A percentile compares a stretch with the other conserved stretches of the same genome.
Conservation (phyloP, 2,888 invertebrate species). For the Harmothoe impar region DNA sequence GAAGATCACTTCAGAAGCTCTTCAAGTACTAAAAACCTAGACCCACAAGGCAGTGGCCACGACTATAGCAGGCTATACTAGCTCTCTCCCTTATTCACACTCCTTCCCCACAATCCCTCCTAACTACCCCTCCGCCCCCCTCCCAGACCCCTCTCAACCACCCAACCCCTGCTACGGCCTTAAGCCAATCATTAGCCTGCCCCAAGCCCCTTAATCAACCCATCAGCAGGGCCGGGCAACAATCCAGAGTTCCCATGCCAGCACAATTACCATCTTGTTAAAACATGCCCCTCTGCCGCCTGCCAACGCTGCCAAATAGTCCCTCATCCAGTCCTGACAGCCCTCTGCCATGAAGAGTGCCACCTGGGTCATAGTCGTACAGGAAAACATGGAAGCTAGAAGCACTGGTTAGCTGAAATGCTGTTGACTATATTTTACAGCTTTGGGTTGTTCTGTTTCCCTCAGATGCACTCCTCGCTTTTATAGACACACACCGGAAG, state of each 20-base stretch:
- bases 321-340: background rate
- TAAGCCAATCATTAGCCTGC: background rate
- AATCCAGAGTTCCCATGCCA: background rate
- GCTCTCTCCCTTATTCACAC: no score
- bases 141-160: no score
- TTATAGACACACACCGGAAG: background rate
- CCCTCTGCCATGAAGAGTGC: background rate
- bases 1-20: no score
- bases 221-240: background rate
- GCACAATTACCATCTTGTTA: background rate
- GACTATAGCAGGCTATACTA: no score
- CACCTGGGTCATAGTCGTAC: background rate
- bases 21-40: no score
- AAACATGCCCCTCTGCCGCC: background rate
- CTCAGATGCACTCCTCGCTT: background rate
- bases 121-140: no score
- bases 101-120: no score
- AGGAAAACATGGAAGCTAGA: background rate
- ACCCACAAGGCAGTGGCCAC: no score
- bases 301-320: background rate
- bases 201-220: background rate
- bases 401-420: background rate
- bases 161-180: background rate
- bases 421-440: background rate
- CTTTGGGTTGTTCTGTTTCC: background rate